Evolutionary conservation across 2,113 vertebrate genomes (phyloP), one percentile per base, ranked within the genome.

Genomic region (Phasianus colchicus): DNA sequence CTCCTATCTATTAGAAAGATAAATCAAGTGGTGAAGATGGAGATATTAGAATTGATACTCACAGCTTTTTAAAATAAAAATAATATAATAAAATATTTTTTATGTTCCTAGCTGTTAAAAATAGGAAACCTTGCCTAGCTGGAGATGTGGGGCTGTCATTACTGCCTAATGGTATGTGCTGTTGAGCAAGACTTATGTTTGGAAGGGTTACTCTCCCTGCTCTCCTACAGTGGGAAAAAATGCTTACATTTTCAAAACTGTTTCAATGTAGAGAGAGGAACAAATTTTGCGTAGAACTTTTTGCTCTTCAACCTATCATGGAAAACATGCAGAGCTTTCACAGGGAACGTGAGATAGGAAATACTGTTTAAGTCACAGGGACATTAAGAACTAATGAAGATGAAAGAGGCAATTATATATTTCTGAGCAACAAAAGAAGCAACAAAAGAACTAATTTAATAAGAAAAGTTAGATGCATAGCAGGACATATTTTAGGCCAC

Each of bases 211-310:
- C 13, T 80, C 14, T 50, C 17, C 79, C 83, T 80, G 17, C 16
- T 63, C 20, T 83, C 42, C 64, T 77, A 63, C 1, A 54, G 27
- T 3, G 16, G 22, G 15, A 34, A 86, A 92, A 91, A 89, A 84
- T 66, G 89, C 77, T 87, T 78, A 82, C 47, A 29, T 87, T 91
- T 87, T 91, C 16, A 67, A 64, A 89, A 72, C 19, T 32, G n/a
- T 64, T 95, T 66, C 78, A 66, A 75, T 29, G 27, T 78, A 87
- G 61, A 70, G 34, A 69, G 9, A 48, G 22, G 30, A 91, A 82
- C 27, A 60, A 73, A 43, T 63, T 86, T 64, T 60, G 50, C 34
- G 45, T 4, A 5, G 19, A 65, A 50, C 27, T 20, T 25, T 36
- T 71, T 88, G 75, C 7, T 80, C 11, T 61, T 14, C 42, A 67